Base-by-base conservation (phyloP, 2,888 invertebrate genomes). In the Eupithecia pulchellata region DNA sequence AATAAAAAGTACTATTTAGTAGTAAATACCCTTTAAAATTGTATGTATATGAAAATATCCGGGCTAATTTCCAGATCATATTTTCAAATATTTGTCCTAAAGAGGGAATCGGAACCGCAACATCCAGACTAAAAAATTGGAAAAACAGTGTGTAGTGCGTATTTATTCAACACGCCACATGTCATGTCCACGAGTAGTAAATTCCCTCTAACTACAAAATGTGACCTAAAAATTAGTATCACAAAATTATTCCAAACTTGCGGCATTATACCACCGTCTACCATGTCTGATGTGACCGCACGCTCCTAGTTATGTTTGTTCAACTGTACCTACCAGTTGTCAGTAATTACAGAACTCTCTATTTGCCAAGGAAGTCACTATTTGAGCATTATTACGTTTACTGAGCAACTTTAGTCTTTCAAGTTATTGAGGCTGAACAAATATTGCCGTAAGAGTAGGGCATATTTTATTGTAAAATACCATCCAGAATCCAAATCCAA, bases 291-390 rank as follows among this genome's bases (percentile, higher is more conserved):
- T 83, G 81, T 66, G 80, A 85, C 89, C 89, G 79, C 88, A 86
- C 64, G 77, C 80, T 30, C 83, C 81, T 84, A 81, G 80, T 84
- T 84, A 82, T 85, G 85, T 88, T 87, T 86, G 84, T 84, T 80
- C 78, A 81, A 84, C 82, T 82, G 81, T 85, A 78, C 76, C 76
- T 78, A 77, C 84, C 81, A 84, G 83, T 84, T 83, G 84, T 84
- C 82, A 79, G 82, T 88, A 86, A 88, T 88, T 87, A 83, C 84
- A 81, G 83, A 84, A 84, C 83, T 86, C 82, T 78, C 74, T 84
- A 81, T 84, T 85, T 83, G 80, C 82, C 78, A 80, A 82, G 81
- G 76, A 80, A 81, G 81, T 82, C 81, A 79, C 74, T 78, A 72
- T 78, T 75, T 76, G 75, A 75, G 71, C 67, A 72, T 74, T 76